phyloP scores from a whole-genome alignment of 1,140 invertebrate genomes.

The Papilio machaon region DNA sequence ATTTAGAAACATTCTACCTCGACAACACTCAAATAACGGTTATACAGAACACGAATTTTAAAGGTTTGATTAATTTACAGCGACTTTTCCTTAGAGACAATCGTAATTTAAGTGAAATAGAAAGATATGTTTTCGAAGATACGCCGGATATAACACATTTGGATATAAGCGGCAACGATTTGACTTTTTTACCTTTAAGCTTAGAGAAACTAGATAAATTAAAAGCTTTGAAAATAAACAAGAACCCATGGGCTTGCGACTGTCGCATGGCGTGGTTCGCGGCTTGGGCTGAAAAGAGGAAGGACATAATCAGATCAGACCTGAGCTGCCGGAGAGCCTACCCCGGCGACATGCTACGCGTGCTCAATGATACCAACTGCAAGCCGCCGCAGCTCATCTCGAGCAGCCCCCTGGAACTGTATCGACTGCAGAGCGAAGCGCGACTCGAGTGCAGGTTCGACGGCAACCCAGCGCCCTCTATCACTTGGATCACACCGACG shows the following conservation, averaged over 20 bases:
- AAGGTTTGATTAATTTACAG: slow-evolving; percentile 83
- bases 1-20: slow-evolving; percentile 82
- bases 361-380: slow-evolving; percentile 87
- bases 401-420: slow-evolving; percentile 83
- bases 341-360: slow-evolving; percentile 85
- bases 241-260: slow-evolving; percentile 93
- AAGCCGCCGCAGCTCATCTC: slow-evolving; percentile 83
- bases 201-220: slow-evolving; percentile 85
- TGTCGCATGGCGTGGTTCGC: slow-evolving; percentile 94
- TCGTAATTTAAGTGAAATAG: slow-evolving; percentile 83
- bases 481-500: slow-evolving; percentile 93
- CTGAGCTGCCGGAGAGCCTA: slow-evolving; percentile 85
- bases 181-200: slow-evolving; percentile 88
- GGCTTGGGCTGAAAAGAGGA: slow-evolving; percentile 83
- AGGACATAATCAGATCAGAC: slow-evolving; percentile 82
- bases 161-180: slow-evolving; percentile 88
- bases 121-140: slow-evolving; percentile 83
- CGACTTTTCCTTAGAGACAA: slow-evolving; percentile 83
- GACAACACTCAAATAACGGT: slow-evolving; percentile 84
- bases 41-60: slow-evolving; percentile 82
- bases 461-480: slow-evolving; percentile 89
- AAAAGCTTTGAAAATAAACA: slow-evolving; percentile 85
- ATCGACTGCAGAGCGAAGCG: slow-evolving; percentile 85
- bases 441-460: slow-evolving; percentile 89
- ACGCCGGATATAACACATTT: slow-evolving; percentile 84